Evolutionary conservation across 2,888 invertebrate genomes (phyloP), one percentile per base, ranked within the genome.

Genomic region (Eupeodes latifasciatus): DNA sequence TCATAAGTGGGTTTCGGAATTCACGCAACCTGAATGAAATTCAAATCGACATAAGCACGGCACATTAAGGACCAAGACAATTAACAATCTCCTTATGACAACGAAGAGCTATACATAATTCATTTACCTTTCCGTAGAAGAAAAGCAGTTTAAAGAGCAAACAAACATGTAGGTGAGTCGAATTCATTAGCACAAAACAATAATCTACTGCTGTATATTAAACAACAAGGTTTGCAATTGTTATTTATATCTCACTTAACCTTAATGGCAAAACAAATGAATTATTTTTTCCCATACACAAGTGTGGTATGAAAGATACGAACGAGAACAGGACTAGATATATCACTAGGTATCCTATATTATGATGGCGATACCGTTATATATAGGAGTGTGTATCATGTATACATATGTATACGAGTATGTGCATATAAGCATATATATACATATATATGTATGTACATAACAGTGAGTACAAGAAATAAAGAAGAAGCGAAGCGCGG

Each of bases 221-320:
- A 72, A 72, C 72, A 72, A 72, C 72, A 72, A 72, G 72, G 72
- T 72, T 72, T 72, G 72, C 57, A 72, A 72, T 72, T 72, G 57
- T 72, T 72, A 72, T 72, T 72, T 72, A 72, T 72, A 72, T 72
- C 59, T 59, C 72, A 59, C 72, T 72, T 72, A 72, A 72, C 72
- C 72, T 72, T 72, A 72, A 72, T 72, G 72, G 72, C 59, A 72
- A 72, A 72, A 72, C 72, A 59, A 72, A 72, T 72, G 72, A 72
- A 72, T 72, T 72, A 72, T 72, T 72, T 72, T 72, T 72, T 47
- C 59, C 47, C 59, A 72, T 72, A 72, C 59, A 72, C 57, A 59
- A 72, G 57, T 57, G 72, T 72, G 59, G 59, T 59, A 72, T 72
- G 72, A 72, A 47, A 59, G 72, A 72, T 72, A 72, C 72, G 27